phyloP scores from a whole-genome alignment of 2,888 invertebrate species.

The Eristalinus aeneus region DNA sequence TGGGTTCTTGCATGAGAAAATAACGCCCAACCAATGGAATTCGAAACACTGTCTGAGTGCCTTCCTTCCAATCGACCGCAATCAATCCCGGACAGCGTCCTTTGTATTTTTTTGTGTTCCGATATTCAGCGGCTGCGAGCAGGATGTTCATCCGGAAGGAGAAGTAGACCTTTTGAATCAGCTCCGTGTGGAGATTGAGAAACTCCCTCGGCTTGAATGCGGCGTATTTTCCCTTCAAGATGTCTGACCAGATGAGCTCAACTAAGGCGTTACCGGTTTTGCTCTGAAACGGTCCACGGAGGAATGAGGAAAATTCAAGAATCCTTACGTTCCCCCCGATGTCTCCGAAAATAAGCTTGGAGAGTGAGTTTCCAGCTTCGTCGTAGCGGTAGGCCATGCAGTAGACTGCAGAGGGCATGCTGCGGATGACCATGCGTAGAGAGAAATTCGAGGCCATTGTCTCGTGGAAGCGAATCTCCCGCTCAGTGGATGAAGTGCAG shows the following conservation, averaged over 20 bases:
- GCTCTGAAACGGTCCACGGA: constrained; percentile 87
- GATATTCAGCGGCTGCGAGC: constrained; percentile 86
- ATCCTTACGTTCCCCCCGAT: constrained; percentile 86
- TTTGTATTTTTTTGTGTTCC: constrained; percentile 77
- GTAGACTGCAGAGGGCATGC: constrained; percentile 80
- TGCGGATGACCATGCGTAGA: constrained; percentile 86
- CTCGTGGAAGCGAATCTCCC: constrained; percentile 91
- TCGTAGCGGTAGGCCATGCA: constrained; percentile 77
- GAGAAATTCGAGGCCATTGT: constrained; percentile 88
- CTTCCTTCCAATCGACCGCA: constrained; percentile 74
- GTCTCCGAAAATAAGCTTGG: constrained; percentile 87
- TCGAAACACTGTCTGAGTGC: constrained; percentile 75
- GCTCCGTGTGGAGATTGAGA: constrained; percentile 84
- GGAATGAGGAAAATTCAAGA: constrained; percentile 83
- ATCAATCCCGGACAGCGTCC: constrained; percentile 77
- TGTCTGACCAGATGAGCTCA: constrained; percentile 83
- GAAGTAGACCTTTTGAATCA: constrained; percentile 87
- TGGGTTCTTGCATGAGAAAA: background rate
- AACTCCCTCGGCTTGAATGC: constrained; percentile 83
- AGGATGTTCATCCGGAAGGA: constrained; percentile 85
- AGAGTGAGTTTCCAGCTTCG: constrained; percentile 73
- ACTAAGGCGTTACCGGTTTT: constrained; percentile 84
- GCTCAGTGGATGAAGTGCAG: constrained; percentile 88
- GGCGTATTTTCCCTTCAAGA: constrained; percentile 82
- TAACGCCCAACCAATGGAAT: constrained; percentile 74